These are phyloP conservation scores for Ornithorhynchus anatinus DNA, from an alignment of 2,113 vertebrate species.

Conservation along the genomic window DNA sequence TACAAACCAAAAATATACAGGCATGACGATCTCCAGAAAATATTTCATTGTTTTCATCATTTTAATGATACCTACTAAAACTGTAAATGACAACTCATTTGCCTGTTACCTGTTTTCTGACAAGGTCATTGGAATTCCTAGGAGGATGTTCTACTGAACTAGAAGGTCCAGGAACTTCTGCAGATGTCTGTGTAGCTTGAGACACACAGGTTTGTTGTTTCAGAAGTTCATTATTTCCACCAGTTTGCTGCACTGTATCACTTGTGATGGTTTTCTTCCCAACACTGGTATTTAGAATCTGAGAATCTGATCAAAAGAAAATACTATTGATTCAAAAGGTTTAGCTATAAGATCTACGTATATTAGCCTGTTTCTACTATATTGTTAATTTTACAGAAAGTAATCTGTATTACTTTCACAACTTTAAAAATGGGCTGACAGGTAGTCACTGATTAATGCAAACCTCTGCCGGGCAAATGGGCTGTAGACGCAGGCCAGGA, in stretches of 20 bases:
- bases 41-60: background rate
- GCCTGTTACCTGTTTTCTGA: constrained; percentile 79
- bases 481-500: too few species aligned
- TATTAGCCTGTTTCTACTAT: background rate
- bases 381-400: too few species aligned
- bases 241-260: constrained; percentile 13
- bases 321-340: constrained; percentile 6
- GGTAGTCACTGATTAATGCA: background rate
- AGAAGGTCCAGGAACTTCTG: constrained; percentile 47
- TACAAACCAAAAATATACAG: too few species aligned
- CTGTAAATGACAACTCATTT: background rate
- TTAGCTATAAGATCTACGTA: background rate
- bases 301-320: constrained; percentile 59
- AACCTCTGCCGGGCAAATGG: background rate
- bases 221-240: background rate
- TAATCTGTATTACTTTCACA: too few species aligned
- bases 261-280: constrained; percentile 43
- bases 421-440: background rate
- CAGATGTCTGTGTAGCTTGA: constrained; percentile 79
- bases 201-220: constrained; percentile 41
- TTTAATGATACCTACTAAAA: background rate
- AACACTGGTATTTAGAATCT: constrained; percentile 40
- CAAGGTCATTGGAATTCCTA: constrained; percentile 47
- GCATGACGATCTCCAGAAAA: too few species aligned
- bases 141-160: constrained; percentile 9